These are phyloP conservation scores for Halictus ligatus DNA, from an alignment of 2,888 invertebrate species.

Conservation along the genomic window DNA sequence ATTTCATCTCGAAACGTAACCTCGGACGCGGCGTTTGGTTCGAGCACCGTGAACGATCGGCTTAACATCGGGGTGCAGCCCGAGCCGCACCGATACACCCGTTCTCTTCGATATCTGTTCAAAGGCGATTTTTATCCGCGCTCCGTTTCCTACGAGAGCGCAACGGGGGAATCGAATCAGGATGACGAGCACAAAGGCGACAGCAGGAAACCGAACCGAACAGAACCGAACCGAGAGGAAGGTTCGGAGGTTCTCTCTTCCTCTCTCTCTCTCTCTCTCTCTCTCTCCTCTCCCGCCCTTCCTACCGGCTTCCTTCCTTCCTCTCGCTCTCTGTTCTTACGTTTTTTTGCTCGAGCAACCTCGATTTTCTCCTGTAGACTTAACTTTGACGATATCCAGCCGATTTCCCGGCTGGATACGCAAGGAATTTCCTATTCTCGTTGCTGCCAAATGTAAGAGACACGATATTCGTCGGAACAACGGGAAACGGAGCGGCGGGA, in stretches of 20 bases:
- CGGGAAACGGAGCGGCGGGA: not conserved
- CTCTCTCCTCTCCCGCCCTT: not conserved
- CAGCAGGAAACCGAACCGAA: constrained; percentile 61
- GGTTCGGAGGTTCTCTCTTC: constrained; percentile 24
- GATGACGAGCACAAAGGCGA: constrained; percentile 72
- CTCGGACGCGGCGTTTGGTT: constrained; percentile 17
- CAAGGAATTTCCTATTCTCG: constrained; percentile 54
- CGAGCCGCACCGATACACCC: constrained; percentile 45
- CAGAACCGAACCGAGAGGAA: constrained; percentile 20
- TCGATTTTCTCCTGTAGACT: constrained; percentile 69
- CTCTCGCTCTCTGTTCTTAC: constrained; percentile 26
- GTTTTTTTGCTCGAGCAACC: constrained; percentile 48
- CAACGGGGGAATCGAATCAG: constrained; percentile 68
- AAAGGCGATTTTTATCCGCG: constrained; percentile 71
- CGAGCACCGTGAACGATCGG: constrained; percentile 51
- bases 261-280: not conserved
- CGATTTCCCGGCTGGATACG: constrained; percentile 78
- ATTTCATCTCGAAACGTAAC: constrained; percentile 44
- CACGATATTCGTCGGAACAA: constrained; percentile 5
- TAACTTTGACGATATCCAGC: constrained; percentile 70
- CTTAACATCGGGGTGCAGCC: constrained; percentile 53
- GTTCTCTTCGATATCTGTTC: constrained; percentile 63
- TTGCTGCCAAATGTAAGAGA: constrained; percentile 56
- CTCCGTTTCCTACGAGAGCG: constrained; percentile 65
- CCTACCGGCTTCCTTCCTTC: not conserved